Evolutionary conservation across 2,113 vertebrate genomes (phyloP).

Genomic region (Hystrix cristata): DNA sequence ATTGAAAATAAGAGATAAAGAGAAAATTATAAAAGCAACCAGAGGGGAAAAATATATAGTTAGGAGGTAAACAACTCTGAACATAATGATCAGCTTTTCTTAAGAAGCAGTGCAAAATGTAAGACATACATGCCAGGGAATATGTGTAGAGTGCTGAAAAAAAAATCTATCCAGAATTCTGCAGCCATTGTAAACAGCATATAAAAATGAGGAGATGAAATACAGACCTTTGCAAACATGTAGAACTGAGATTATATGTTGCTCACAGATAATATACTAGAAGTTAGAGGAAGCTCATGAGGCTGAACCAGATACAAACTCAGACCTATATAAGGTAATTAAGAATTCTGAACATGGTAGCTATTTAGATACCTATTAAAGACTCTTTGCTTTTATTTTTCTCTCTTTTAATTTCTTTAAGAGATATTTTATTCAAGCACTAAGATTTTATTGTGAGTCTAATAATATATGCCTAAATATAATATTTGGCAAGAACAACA

Average conservation of each 20-base stretch:
- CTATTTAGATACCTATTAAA: neutral
- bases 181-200: neutral
- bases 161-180: neutral
- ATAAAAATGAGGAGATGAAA: neutral
- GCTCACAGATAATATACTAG: neutral
- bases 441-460: neutral
- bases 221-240: neutral
- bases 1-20: neutral
- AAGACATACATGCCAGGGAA: neutral
- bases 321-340: neutral
- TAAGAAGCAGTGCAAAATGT: neutral
- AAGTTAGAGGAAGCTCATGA: neutral
- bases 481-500: neutral
- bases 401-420: neutral
- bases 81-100: neutral
- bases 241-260: neutral
- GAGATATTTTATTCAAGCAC: neutral
- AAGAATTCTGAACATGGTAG: neutral
- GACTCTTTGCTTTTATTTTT: neutral
- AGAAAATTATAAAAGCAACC: neutral
- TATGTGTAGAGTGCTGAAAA: neutral
- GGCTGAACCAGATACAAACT: neutral
- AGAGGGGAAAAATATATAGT: neutral
- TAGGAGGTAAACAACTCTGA: neutral
- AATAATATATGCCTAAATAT: neutral